Percentiles rank a stretch among this genome's conserved stretches.
Conservation (phyloP, 2,797 vertebrate species). For the Diplodus sargus region DNA sequence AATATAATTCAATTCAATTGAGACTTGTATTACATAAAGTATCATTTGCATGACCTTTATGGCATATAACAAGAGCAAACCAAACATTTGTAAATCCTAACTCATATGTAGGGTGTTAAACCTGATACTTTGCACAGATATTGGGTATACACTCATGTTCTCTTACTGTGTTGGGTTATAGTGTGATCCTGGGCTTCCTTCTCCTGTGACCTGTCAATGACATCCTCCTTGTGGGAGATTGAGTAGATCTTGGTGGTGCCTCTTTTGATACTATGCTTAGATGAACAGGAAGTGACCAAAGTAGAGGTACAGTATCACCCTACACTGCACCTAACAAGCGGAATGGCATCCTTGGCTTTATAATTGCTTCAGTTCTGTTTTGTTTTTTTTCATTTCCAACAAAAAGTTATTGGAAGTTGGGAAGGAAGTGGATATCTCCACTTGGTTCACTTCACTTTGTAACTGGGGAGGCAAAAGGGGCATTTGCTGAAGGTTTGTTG, state of each 20-base stretch:
- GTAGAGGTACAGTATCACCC: conserved; percentile 3
- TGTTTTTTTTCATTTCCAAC: too few species aligned
- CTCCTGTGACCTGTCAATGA: conserved; percentile 14
- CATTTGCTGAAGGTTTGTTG: neutral
- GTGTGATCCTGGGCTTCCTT: conserved; percentile 15
- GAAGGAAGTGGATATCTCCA: neutral
- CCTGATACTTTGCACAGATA: conserved; percentile 30
- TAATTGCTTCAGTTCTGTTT: conserved; percentile 3
- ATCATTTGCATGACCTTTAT: conserved; percentile 60
- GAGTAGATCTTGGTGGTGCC: conserved; percentile 7
- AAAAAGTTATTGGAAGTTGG: neutral
- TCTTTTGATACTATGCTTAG: conserved; percentile 7
- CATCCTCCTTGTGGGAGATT: conserved; percentile 23
- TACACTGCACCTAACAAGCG: neutral
- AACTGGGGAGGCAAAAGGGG: neutral
- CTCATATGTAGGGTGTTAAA: conserved; percentile 13
- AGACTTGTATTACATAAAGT: conserved; percentile 50
- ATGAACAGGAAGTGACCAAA: conserved; percentile 1
- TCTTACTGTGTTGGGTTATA: conserved; percentile 7
- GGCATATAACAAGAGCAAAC: conserved; percentile 48
- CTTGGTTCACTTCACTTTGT: neutral
- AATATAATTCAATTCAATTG: conserved; percentile 8
- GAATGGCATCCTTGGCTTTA: conserved; percentile 3
- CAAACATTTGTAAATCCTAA: conserved; percentile 30
- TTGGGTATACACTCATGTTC: conserved; percentile 12